A percentile compares a stretch with the other conserved stretches of the same genome.
Conservation (phyloP, 2,113 vertebrate genomes). For the Delphinapterus leucas region DNA sequence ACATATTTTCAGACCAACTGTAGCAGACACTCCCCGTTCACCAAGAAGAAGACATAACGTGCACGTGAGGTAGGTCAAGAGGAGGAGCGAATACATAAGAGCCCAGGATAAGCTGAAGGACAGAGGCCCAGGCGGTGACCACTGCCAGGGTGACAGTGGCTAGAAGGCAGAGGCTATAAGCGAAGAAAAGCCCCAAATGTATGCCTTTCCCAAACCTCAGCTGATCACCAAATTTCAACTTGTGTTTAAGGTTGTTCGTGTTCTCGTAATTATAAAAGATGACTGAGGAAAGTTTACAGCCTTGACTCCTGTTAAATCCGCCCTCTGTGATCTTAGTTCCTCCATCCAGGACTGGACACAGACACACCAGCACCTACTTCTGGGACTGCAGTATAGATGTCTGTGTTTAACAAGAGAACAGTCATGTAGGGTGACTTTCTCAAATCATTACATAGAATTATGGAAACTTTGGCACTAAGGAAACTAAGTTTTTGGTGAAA, state of each 20-base stretch:
- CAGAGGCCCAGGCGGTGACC: neutral
- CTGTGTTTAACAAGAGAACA: neutral
- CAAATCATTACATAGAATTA: neutral
- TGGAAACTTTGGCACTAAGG: neutral
- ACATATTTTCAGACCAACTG: neutral
- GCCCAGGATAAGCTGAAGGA: neutral
- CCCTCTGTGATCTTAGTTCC: accelerated
- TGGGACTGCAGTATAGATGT: neutral
- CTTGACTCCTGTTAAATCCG: neutral
- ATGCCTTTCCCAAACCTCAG: neutral
- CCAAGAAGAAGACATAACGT: neutral
- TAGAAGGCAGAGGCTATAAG: neutral
- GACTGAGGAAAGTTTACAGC: neutral
- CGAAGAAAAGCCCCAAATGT: neutral
- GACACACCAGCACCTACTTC: neutral
- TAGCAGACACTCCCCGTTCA: neutral
- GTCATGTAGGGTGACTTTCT: neutral
- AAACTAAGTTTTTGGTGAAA: neutral
- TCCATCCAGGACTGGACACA: neutral
- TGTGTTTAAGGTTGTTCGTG: neutral
- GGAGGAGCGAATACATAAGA: neutral
- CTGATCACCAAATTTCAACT: neutral
- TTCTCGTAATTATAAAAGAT: neutral
- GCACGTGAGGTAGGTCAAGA: neutral
- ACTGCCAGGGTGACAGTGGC: neutral